Percentiles rank a stretch among this genome's conserved stretches.
Conservation (phyloP, 2,888 invertebrate genomes). For the Emmelina monodactyla region DNA sequence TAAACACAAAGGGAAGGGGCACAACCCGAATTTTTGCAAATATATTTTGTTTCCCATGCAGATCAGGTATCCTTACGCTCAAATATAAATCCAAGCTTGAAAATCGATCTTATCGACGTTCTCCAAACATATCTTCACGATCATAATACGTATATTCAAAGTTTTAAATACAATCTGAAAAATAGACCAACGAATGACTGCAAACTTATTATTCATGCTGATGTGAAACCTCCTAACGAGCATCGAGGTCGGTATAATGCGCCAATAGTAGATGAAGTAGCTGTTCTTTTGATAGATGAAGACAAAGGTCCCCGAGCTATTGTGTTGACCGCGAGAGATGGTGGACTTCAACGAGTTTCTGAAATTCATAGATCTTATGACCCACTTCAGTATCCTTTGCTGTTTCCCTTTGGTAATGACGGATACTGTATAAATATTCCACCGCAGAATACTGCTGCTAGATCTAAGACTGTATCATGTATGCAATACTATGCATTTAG, state of each 20-base stretch:
- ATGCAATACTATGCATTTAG: conserved; percentile 2
- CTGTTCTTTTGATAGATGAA: conserved; percentile 11
- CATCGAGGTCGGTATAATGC: conserved; percentile 17
- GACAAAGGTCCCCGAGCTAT: conserved; percentile 15
- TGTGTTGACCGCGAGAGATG: conserved; percentile 12
- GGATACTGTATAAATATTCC: conserved; percentile 15
- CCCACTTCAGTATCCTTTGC: conserved; percentile 17
- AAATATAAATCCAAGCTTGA: conserved; percentile 14
- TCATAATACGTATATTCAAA: conserved; percentile 13
- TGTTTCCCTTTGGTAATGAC: conserved; percentile 16
- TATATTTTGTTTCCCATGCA: conserved; percentile 19
- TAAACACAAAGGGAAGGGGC: conserved; percentile 11
- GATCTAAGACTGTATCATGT: conserved; percentile 2
- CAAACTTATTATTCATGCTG: conserved; percentile 13
- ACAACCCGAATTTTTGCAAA: conserved; percentile 16
- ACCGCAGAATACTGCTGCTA: conserved; percentile 5
- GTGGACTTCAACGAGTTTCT: conserved; percentile 13
- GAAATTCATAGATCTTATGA: conserved; percentile 15
- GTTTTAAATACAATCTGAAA: conserved; percentile 11
- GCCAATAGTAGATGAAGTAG: conserved; percentile 15
- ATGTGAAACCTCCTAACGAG: conserved; percentile 9
- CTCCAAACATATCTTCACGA: conserved; percentile 18
- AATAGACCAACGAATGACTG: conserved; percentile 1
- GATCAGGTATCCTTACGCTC: conserved; percentile 9
- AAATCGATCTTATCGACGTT: conserved; percentile 11